Conservation (phyloP, 2,888 invertebrate genomes). For the Conchocele bisecta region DNA sequence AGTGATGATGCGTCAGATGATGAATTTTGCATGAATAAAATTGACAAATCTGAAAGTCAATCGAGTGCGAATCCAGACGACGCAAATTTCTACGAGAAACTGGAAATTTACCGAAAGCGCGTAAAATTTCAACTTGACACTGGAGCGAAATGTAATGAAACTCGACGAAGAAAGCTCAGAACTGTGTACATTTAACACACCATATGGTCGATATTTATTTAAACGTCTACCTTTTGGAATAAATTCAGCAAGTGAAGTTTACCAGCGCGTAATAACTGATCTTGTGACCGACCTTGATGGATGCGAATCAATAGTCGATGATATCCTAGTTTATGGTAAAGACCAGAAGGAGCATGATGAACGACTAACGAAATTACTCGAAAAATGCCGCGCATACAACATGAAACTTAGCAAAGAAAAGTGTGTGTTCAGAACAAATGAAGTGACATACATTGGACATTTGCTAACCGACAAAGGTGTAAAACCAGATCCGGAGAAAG, state of each 20-base stretch:
- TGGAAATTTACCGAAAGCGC: background rate
- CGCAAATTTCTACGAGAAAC: background rate
- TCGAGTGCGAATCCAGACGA: too few species aligned
- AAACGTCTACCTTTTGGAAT: conserved; percentile 53
- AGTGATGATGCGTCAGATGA: background rate
- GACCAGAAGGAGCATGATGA: conserved; percentile 22
- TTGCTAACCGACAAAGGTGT: conserved; percentile 15
- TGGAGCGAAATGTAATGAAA: conserved; percentile 37
- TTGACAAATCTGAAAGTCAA: background rate
- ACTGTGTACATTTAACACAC: conserved; percentile 41
- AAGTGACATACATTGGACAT: conserved; percentile 25
- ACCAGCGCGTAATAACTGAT: conserved; percentile 19
- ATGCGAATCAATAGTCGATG: conserved; percentile 21
- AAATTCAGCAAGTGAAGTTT: conserved; percentile 32
- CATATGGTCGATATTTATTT: conserved; percentile 38
- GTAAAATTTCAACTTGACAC: conserved; percentile 41
- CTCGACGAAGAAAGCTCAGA: conserved; percentile 27
- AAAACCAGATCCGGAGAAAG: conserved; percentile 28
- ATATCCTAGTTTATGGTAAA: conserved; percentile 33
- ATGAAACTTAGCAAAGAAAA: conserved; percentile 27
- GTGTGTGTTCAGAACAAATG: conserved; percentile 5
- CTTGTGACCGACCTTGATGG: conserved; percentile 24
- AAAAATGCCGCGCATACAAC: conserved; percentile 9
- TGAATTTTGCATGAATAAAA: background rate
- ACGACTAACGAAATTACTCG: conserved; percentile 3